Percentiles rank a stretch among this genome's conserved stretches.
Evolutionary conservation across 2,797 vertebrate species (phyloP).

Genomic region (Cyclopterus lumpus): DNA sequence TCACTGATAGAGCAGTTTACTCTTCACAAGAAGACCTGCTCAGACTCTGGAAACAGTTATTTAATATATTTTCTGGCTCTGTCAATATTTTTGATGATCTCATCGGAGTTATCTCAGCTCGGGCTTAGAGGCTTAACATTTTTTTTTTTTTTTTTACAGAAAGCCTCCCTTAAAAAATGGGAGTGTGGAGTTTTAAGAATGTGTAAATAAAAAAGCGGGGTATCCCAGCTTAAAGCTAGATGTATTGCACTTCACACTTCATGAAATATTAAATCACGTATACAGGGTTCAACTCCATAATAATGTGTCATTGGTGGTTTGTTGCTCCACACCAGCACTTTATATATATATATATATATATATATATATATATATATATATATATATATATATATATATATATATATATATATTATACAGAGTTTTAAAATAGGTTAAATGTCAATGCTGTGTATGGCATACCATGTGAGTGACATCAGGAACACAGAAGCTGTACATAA

Average conservation of each 20-base stretch:
- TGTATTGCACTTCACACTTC: too few relatives aligned
- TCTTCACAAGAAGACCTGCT: background rate
- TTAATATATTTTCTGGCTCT: background rate
- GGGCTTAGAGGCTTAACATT: background rate
- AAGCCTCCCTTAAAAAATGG: background rate
- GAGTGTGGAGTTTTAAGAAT: background rate
- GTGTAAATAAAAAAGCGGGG: background rate
- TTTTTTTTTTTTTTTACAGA: background rate
- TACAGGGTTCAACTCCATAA: background rate
- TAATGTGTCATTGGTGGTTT: background rate
- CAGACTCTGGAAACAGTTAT: background rate
- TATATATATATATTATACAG: background rate
- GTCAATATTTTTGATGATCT: slow-evolving; percentile 3
- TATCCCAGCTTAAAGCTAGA: background rate
- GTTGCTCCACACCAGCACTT: background rate
- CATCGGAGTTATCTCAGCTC: background rate
- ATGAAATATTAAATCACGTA: background rate
- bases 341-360: background rate
- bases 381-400: too few relatives aligned
- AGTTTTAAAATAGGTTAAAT: background rate
- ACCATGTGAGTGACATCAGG: background rate
- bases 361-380: too few relatives aligned
- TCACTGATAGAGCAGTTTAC: background rate
- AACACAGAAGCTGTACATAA: background rate
- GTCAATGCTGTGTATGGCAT: background rate